A percentile compares a stretch with the other conserved stretches of the same genome.
These are phyloP conservation scores for Montipora efflorescens DNA, from an alignment of 64 coral and sea anemone genomes.

Conservation along the genomic window DNA sequence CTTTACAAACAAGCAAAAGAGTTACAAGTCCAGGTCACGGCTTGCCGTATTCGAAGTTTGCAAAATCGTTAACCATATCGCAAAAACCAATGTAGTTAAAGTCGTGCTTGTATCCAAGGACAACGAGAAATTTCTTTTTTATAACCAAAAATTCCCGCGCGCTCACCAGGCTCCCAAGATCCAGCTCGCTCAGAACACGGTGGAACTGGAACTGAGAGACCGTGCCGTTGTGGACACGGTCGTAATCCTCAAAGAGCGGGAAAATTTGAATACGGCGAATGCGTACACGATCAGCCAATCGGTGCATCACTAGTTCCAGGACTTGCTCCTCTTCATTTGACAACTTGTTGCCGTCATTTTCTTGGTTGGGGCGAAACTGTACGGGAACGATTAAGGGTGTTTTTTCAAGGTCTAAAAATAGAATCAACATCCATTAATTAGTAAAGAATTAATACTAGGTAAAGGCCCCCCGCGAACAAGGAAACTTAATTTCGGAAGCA, in stretches of 20 bases:
- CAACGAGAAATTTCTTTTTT: conserved; percentile 96
- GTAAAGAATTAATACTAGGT: no score
- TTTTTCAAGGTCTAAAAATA: conserved; percentile 89
- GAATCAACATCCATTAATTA: not conserved
- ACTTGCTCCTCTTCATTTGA: conserved; percentile 73
- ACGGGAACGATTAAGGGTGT: conserved; percentile 76
- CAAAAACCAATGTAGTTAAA: conserved; percentile 98
- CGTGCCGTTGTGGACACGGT: conserved; percentile 96
- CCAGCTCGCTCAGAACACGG: conserved; percentile 94
- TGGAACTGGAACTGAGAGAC: conserved; percentile 97
- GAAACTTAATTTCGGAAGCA: no score
- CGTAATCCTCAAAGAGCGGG: conserved; percentile 99
- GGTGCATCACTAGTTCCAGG: conserved; percentile 95
- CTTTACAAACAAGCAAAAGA: no score
- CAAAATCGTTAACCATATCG: conserved; percentile 96
- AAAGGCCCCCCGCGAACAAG: no score
- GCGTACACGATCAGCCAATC: conserved; percentile 94
- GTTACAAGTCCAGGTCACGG: conserved; percentile 41
- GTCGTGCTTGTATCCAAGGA: conserved; percentile 94
- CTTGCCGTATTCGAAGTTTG: conserved; percentile 92
- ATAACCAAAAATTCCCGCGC: conserved; percentile 84
- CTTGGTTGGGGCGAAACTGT: conserved; percentile 74
- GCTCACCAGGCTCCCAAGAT: conserved; percentile 92
- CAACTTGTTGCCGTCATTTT: conserved; percentile 79
- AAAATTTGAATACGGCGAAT: conserved; percentile 96